Conservation (phyloP, 1,140 invertebrate genomes). For the Halesus radiatus region DNA sequence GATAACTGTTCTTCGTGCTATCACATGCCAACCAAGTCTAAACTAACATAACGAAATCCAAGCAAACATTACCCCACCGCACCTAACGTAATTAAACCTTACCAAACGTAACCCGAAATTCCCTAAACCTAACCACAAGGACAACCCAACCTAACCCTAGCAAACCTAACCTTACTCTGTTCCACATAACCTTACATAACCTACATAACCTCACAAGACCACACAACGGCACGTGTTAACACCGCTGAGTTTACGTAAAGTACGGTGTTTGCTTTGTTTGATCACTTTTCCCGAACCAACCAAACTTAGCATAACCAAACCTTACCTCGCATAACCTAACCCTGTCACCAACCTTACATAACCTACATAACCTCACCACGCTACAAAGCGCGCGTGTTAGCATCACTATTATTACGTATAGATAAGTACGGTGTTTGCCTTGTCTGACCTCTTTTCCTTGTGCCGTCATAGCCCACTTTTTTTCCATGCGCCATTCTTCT, state of each 20-base stretch:
- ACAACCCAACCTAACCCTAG: too few relatives aligned
- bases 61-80: too few relatives aligned
- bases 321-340: too few relatives aligned
- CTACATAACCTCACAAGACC: not conserved
- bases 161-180: too few relatives aligned
- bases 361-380: not conserved
- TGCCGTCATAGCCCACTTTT: constrained; percentile 23
- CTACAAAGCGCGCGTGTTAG: not conserved
- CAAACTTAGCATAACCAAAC: too few relatives aligned
- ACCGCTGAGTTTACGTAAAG: not conserved
- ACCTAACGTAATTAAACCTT: not conserved
- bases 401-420: not conserved
- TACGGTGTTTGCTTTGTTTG: not conserved
- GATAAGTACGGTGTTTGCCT: not conserved
- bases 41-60: too few relatives aligned
- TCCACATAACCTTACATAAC: too few relatives aligned
- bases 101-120: too few relatives aligned
- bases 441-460: constrained; percentile 34
- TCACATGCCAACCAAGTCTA: too few relatives aligned
- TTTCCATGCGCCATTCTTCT: constrained; percentile 2
- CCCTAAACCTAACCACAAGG: too few relatives aligned
- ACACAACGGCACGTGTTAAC: not conserved
- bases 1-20: too few relatives aligned
- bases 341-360: too few relatives aligned
- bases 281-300: not conserved